These are phyloP conservation scores for Heliconius melpomene DNA, from an alignment of 1,140 invertebrate species.

Conservation along the genomic window DNA sequence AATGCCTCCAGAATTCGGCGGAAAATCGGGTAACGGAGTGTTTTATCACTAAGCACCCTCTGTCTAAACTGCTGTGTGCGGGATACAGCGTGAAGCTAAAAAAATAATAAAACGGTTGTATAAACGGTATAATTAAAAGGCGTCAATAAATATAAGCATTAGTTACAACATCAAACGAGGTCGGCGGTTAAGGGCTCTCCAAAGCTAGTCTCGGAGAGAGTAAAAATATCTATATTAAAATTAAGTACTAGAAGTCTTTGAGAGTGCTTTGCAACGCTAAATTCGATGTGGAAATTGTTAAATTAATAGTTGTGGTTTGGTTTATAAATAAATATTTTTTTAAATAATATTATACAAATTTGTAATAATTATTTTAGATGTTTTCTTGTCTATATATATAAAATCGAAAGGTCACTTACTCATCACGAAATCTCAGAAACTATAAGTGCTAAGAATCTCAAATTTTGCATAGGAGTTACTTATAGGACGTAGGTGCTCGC, in stretches of 20 bases:
- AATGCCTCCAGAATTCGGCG: no score
- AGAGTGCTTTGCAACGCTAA: not conserved
- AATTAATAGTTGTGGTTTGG: not conserved
- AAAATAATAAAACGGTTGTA: not conserved
- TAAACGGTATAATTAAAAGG: slow-evolving; percentile 1
- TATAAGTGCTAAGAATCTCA: no score
- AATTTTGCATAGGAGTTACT: no score
- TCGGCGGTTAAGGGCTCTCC: not conserved
- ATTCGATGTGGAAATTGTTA: not conserved
- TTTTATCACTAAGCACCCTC: no score
- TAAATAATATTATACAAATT: not conserved
- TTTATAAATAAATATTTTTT: not conserved
- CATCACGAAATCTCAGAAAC: no score
- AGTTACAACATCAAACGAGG: not conserved
- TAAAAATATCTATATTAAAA: slow-evolving; percentile 11
- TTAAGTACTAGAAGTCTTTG: not conserved
- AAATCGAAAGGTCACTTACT: no score
- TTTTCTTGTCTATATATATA: no score
- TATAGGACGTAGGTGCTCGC: no score
- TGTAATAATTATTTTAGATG: no score
- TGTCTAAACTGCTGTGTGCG: no score
- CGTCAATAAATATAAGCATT: not conserved
- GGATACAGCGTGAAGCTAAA: no score
- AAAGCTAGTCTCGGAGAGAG: not conserved
- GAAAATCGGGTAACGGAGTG: no score